Conservation (phyloP, 1,140 invertebrate genomes). For the Wasmannia auropunctata region DNA sequence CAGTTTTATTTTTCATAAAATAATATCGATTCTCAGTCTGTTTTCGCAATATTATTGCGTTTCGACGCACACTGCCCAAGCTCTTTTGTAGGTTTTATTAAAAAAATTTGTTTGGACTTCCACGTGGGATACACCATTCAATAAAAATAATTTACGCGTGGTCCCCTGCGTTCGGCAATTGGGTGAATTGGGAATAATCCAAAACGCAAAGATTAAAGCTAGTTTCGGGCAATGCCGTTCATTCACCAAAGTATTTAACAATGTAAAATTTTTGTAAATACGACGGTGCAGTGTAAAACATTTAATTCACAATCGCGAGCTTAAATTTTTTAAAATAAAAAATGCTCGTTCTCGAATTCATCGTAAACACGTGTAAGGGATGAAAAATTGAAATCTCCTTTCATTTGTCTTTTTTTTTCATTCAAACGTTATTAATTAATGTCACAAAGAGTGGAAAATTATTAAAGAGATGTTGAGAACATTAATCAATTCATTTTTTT, state of each 20-base stretch:
- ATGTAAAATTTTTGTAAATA: background rate
- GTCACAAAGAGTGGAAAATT: background rate
- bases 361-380: background rate
- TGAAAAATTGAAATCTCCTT: background rate
- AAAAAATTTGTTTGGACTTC: constrained; percentile 11
- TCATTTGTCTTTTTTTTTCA: background rate
- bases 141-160: background rate
- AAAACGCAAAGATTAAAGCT: constrained; percentile 12
- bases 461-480: background rate
- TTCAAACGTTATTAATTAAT: background rate
- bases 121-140: background rate
- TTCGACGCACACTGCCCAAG: background rate
- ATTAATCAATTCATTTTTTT: background rate
- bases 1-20: background rate
- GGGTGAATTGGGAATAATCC: constrained; percentile 10
- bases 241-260: constrained; percentile 35
- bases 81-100: background rate
- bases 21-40: constrained; percentile 6
- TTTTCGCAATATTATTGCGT: constrained; percentile 6
- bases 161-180: background rate
- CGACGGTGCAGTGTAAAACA: background rate
- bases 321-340: background rate
- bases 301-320: background rate
- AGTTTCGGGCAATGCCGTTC: background rate
- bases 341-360: background rate